A percentile compares a stretch with the other conserved stretches of the same genome.
Evolutionary conservation across 2,113 vertebrate genomes (phyloP).

Genomic region (Strix aluco): DNA sequence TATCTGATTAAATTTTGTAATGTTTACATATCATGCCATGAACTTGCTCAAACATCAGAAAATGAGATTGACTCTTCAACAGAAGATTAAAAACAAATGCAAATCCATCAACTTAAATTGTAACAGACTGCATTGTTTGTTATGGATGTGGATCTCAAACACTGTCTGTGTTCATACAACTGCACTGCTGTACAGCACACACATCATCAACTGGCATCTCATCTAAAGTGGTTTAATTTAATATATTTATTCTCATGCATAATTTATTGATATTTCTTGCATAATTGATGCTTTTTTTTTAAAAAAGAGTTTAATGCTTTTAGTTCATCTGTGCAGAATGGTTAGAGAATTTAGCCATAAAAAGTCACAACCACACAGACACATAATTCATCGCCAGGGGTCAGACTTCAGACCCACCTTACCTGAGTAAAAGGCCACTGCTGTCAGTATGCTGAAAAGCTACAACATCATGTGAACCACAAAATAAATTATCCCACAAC

Average conservation of each 20-base stretch:
- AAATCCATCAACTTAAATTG: constrained; percentile 26
- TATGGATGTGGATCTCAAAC: not conserved
- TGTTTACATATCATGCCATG: constrained; percentile 18
- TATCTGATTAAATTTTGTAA: constrained; percentile 18
- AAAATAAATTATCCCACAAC: not conserved
- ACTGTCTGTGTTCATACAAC: not conserved
- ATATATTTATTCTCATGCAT: constrained; percentile 40
- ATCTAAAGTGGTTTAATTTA: constrained; percentile 4
- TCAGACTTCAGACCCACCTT: not conserved
- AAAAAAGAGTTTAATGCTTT: not conserved
- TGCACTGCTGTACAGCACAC: not conserved
- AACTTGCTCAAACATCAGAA: constrained; percentile 58
- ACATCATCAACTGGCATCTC: not conserved
- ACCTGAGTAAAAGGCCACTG: not conserved
- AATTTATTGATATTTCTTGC: constrained; percentile 9
- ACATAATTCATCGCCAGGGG: not conserved
- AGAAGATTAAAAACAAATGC: constrained; percentile 30
- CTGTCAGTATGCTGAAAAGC: not conserved
- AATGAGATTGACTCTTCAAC: constrained; percentile 28
- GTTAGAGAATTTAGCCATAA: not conserved
- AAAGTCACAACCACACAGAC: not conserved
- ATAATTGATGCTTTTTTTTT: not conserved
- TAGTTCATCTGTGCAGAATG: not conserved
- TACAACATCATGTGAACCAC: not conserved
- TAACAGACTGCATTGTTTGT: constrained; percentile 34